A percentile compares a stretch with the other conserved stretches of the same genome.
phyloP scores from a whole-genome alignment of 1,140 invertebrate genomes.

The Gryllus bimaculatus region DNA sequence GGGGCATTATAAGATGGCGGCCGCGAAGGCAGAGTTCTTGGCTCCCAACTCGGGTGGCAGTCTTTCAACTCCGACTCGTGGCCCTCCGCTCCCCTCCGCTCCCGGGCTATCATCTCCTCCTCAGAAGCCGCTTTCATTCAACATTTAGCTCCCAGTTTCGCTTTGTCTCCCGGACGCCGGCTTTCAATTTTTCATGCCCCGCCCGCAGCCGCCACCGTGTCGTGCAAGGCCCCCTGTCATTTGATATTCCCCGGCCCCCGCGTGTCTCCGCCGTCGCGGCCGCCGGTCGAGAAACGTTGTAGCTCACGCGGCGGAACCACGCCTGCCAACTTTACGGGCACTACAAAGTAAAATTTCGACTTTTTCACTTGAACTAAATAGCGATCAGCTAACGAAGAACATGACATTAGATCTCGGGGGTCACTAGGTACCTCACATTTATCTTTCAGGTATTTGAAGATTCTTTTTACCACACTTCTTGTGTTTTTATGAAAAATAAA shows the following conservation, averaged over 20 bases:
- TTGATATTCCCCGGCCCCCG: not conserved
- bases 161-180: not conserved
- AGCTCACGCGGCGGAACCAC: no score
- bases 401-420: no score
- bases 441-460: no score
- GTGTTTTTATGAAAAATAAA: no score
- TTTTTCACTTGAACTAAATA: no score
- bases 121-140: not conserved
- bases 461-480: no score
- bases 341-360: no score
- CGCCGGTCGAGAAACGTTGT: no score
- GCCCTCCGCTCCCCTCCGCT: no score
- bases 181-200: constrained; percentile 1
- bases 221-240: not conserved
- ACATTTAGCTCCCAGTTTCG: constrained; percentile 1
- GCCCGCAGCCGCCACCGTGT: not conserved
- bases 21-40: not conserved
- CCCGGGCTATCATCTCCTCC: not conserved
- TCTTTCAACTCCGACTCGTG: not conserved
- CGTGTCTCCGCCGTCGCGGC: not conserved
- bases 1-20: not conserved
- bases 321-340: no score
- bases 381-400: no score
- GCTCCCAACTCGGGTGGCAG: not conserved
- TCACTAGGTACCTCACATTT: no score